Evolutionary conservation across 2,797 vertebrate species (phyloP), one percentile per base, ranked within the genome.

Genomic region (Helicolenus hilgendorfi): DNA sequence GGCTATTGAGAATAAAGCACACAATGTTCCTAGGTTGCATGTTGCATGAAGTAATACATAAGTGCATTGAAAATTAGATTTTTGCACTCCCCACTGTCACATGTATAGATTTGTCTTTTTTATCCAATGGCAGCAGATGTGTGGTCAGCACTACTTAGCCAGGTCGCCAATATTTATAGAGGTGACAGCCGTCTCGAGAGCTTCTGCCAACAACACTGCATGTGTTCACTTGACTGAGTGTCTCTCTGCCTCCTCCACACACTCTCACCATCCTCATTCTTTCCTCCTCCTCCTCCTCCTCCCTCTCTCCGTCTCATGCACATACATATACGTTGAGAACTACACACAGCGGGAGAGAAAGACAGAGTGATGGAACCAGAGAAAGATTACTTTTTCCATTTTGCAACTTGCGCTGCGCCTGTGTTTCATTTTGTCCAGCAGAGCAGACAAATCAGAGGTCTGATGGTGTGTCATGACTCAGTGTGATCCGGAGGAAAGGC

Each of bases 391-490:
- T 49, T 85, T 91, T 90, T 80, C 75, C 82, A 75, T 88, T 91
- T 76, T 83, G 29, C 69, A 87, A 63, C 84, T 77, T 59, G 41
- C 82, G 1, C 75, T 33, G 64, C 1, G 65, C 55, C 82, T 87
- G 71, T 31, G 27, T 92, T 93, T 92, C 26, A 91, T 92, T 92
- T 80, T 63, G 69, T 64, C 79, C 53, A 20, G 33, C 9, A 18
- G 41, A 72, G 59, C 22, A 56, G 73, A 83, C 13, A 4, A 83
- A 65, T 65, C 82, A 65, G 26, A 72, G 84, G 73, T 86, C 83
- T 56, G 77, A 82, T 20, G 67, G 38, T 29, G 74, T 75, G 87
- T 85, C 82, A 79, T 87, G 93, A 92, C 83, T 84, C 89, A 82
- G 85, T 83, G 69, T 67, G 85, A 86, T 77, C 88, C 31, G 13